phyloP scores from a whole-genome alignment of 2,888 invertebrate genomes.

The Drosophila dives region DNA sequence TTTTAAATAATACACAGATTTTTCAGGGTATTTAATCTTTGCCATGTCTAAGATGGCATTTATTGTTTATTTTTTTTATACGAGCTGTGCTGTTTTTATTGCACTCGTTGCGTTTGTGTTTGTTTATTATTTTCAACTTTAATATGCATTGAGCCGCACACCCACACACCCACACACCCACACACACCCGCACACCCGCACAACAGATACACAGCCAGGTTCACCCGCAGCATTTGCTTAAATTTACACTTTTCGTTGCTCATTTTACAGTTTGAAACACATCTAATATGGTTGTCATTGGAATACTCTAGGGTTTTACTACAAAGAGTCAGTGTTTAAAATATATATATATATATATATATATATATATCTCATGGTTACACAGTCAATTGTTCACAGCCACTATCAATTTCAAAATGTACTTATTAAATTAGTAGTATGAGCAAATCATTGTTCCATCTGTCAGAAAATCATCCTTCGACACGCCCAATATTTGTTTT shows the following conservation, averaged over 20 bases:
- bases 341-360: neutral
- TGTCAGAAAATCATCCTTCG: neutral
- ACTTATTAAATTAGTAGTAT: neutral
- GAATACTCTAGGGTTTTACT: neutral
- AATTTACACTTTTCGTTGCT: neutral
- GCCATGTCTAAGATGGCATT: neutral
- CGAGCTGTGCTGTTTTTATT: conserved; percentile 7
- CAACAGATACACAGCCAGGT: neutral
- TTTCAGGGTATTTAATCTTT: neutral
- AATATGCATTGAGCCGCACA: conserved; percentile 32
- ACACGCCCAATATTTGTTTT: neutral
- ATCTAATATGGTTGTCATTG: neutral
- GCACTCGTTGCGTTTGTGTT: conserved; percentile 17
- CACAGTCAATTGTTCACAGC: neutral
- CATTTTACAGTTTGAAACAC: neutral
- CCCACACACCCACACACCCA: neutral
- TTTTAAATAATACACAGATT: neutral
- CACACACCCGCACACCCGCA: neutral
- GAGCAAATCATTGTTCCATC: neutral
- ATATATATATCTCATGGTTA: too few species aligned
- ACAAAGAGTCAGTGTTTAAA: neutral
- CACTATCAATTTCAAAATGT: neutral
- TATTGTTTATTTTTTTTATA: neutral
- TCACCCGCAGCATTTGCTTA: neutral
- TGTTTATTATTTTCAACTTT: conserved; percentile 60